Base-by-base conservation (phyloP, 2,888 invertebrate species). In the Pilophorus perplexus region DNA sequence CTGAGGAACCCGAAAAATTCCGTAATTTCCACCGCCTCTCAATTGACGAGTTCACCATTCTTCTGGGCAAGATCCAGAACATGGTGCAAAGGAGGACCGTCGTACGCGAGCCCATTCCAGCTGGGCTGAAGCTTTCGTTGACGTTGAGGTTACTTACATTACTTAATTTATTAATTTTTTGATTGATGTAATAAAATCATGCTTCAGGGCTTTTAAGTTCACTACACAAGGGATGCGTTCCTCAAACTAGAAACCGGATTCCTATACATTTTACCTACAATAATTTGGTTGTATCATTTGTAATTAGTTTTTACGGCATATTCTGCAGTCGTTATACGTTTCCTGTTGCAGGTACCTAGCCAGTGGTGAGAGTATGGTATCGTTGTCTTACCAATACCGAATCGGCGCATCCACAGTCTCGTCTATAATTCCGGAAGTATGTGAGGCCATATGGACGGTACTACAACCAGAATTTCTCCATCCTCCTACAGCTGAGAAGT, bases 401-500 rank as follows among this genome's bases (percentile, higher is more conserved):
- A 25, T 48, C 25, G 48, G 48, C 48, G 25, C 8, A 12, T 48
- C 48, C 6, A 48, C 48, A 25, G 48, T 48, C 48, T 48, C 48
- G 25, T 6, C 3, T 14, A 48, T 48, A 1, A 48, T 48, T 23
- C 22, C 23, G 12, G 48, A 48, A 25, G 25, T 25, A 25, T 48
- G 48, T 25, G 22, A 25, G 12, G 48, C 48, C 22, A 48, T 48
- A 23, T 48, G 48, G 48, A 25, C 14, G 3, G 48, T 48, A 23
- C 12, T 48, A 22, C 48, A 22, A 25, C 52, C 52, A 25, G n/a
- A 52, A 52, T 27, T 12, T 20, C 55, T 55, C 33, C 28, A 33
- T 20, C 55, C 55, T 33, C 55, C 55, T 28, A 33, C 55, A 20
- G 18, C 33, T 33, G 55, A 55, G 33, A 33, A 33, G 12, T 55